A percentile compares a stretch with the other conserved stretches of the same genome.
phyloP scores from a whole-genome alignment of 2,113 vertebrate species.

The Oncorhynchus kisutch region DNA sequence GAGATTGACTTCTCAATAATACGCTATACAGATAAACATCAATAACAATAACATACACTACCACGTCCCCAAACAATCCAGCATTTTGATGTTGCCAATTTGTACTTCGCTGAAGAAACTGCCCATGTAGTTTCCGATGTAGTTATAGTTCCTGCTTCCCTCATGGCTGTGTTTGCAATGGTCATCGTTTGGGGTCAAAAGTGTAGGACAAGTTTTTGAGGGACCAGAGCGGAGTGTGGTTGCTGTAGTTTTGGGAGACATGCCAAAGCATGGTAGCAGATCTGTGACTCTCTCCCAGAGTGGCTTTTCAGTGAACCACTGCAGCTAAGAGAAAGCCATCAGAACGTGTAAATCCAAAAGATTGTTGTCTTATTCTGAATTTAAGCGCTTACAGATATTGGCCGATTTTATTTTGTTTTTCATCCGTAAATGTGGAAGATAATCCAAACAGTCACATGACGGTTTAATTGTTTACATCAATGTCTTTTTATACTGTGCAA shows the following conservation, averaged over 20 bases:
- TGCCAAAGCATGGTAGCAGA: slow-evolving; percentile 68
- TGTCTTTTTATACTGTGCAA: background rate
- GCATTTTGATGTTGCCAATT: too few species aligned
- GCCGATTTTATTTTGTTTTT: background rate
- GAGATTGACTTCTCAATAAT: too few species aligned
- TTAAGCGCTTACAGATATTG: too few species aligned
- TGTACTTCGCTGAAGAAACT: too few species aligned
- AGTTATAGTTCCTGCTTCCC: background rate
- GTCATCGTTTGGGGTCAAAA: background rate
- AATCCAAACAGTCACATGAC: too few species aligned
- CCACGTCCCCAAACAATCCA: too few species aligned
- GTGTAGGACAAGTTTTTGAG: slow-evolving; percentile 45
- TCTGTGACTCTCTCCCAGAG: slow-evolving; percentile 45
- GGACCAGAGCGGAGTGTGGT: slow-evolving; percentile 45
- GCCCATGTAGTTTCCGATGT: background rate
- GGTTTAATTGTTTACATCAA: too few species aligned
- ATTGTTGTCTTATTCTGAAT: too few species aligned
- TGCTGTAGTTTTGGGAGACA: slow-evolving; percentile 62
- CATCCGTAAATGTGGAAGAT: background rate
- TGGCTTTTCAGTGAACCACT: background rate
- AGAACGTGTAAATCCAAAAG: background rate
- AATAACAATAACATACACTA: too few species aligned
- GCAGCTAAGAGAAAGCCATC: background rate
- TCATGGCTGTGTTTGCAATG: background rate
- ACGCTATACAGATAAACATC: too few species aligned